Evolutionary conservation across 2,797 vertebrate genomes (phyloP), one percentile per base, ranked within the genome.

Genomic region (Ateles fusciceps): DNA sequence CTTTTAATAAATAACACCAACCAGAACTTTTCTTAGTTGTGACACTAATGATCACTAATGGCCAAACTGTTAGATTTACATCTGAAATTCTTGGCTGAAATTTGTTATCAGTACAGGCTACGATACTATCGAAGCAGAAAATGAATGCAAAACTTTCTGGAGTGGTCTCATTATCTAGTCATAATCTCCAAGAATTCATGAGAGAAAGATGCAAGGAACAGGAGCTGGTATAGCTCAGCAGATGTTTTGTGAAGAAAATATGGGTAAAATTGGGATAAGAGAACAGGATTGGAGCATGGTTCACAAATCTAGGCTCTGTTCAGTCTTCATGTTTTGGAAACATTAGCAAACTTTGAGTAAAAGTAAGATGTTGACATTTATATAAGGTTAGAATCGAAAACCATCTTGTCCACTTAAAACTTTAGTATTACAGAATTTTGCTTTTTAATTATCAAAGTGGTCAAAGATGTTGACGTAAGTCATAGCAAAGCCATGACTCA

Each of bases 11-110:
- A 98, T 97, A 98, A 97, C 36, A 74, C 64, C 85, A 89, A 97
- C 81, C 72, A 91, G 52, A 98, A 97, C 96, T 50, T 97, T 97
- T 97, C 90, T 95, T 98, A 89, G 74, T 91, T 52, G 26, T 97
- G 96, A 98, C 88, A 95, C 42, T 98, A 98, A 98, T 97, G 84
- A 98, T 97, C 98, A 98, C 98, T 97, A 98, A 97, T 97, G 95
- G 78, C 72, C 94, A 98, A 96, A 79, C 33, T 93, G 76, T 97
- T 97, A 97, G 75, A 89, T 97, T 97, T 98, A 96, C n/a, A 83
- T 89, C 86, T 97, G 14, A 91, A 97, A 97, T 97, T 98, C 68
- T 98, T 97, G 96, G 71, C 22, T 97, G 85, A 97, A 97, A 97
- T 96, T 78, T 48, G 74, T 85, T 91, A 64, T 92, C 59, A 97